Percentiles rank a stretch among this genome's conserved stretches.
These are phyloP conservation scores for Dermochelys coriacea DNA, from an alignment of 2,797 vertebrate genomes.

Conservation along the genomic window DNA sequence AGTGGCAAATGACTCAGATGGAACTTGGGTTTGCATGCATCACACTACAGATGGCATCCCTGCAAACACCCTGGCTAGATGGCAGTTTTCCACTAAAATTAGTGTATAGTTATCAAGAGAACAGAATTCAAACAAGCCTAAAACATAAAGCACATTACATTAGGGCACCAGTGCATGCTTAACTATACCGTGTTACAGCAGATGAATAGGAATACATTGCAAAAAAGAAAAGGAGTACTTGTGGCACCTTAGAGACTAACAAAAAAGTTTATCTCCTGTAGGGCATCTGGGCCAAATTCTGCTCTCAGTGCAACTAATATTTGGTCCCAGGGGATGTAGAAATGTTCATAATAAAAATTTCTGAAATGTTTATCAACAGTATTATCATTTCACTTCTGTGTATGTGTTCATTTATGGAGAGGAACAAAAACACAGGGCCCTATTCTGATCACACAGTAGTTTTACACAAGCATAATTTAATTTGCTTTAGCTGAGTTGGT, in stretches of 20 bases:
- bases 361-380: background rate
- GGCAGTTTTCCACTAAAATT: background rate
- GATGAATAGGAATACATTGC: accelerated
- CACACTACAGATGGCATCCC: background rate
- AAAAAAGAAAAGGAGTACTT: too few relatives aligned
- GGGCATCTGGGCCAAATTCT: background rate
- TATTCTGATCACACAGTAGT: too few relatives aligned
- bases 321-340: background rate
- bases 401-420: background rate
- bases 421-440: too few relatives aligned
- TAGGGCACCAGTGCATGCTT: accelerated
- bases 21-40: accelerated
- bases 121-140: background rate
- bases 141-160: accelerated
- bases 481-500: background rate
- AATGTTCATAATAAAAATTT: background rate
- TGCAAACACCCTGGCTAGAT: background rate
- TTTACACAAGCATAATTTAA: background rate
- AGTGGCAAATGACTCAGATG: background rate
- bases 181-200: accelerated
- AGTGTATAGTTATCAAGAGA: background rate
- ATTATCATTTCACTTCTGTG: background rate
- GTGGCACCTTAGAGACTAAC: too few relatives aligned
- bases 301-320: accelerated
- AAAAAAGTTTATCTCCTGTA: background rate